Evolutionary conservation across 2,888 invertebrate species (phyloP).

Genomic region (Drosophila nigricruria): DNA sequence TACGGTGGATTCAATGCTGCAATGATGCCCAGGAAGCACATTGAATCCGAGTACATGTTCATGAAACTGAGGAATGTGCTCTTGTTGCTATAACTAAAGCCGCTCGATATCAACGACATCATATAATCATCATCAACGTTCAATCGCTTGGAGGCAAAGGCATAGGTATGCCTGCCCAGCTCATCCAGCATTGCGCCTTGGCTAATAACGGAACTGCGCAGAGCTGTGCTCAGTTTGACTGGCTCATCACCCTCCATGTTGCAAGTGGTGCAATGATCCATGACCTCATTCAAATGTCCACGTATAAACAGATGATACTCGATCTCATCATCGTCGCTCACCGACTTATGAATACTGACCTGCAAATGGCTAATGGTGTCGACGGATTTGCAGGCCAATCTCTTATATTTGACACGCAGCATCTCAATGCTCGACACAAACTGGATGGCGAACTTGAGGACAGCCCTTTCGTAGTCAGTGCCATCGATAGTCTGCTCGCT

Average conservation of each 20-base stretch:
- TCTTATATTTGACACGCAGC: slow-evolving; percentile 36
- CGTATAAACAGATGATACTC: slow-evolving; percentile 49
- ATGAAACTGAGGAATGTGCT: slow-evolving; percentile 24
- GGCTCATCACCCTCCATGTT: background rate
- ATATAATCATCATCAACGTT: slow-evolving; percentile 20
- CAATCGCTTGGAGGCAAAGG: slow-evolving; percentile 51
- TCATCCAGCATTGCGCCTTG: background rate
- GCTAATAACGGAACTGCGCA: background rate
- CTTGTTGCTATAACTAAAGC: background rate
- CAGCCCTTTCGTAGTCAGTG: slow-evolving; percentile 37
- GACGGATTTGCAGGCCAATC: slow-evolving; percentile 36
- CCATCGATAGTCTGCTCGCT: slow-evolving; percentile 41
- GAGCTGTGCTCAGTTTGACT: background rate
- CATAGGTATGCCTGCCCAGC: slow-evolving; percentile 41
- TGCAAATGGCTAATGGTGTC: slow-evolving; percentile 35
- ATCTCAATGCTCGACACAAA: slow-evolving; percentile 24
- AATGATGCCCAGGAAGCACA: slow-evolving; percentile 59
- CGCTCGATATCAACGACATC: background rate
- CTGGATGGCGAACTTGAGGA: slow-evolving; percentile 33
- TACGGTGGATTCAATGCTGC: slow-evolving; percentile 41
- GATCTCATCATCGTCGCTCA: background rate
- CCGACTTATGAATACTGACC: slow-evolving; percentile 42
- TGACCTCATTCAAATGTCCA: slow-evolving; percentile 33
- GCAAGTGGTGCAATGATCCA: slow-evolving; percentile 34
- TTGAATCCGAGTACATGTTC: slow-evolving; percentile 1